phyloP scores from a whole-genome alignment of 2,888 invertebrate species.

The Plagodis dolabraria region DNA sequence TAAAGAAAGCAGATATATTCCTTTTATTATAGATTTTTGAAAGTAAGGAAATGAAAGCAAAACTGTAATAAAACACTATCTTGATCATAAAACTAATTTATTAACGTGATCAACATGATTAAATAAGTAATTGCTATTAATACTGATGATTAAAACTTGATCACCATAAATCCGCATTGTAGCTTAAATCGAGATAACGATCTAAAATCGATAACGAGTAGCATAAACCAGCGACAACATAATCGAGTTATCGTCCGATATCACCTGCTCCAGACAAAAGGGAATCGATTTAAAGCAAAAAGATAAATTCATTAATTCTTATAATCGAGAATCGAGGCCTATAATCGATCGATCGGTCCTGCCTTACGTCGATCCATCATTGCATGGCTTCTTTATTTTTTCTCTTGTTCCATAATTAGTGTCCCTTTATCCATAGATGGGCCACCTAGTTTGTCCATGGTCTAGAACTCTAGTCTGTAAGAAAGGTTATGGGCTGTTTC shows the following conservation, averaged over 20 bases:
- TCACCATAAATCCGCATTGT: constrained; percentile 15
- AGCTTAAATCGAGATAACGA: constrained; percentile 17
- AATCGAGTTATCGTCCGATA: constrained; percentile 43
- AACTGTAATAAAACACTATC: too few relatives aligned
- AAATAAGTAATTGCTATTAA: too few relatives aligned
- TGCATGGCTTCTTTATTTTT: constrained; percentile 40
- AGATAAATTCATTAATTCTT: constrained; percentile 65
- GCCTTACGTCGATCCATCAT: constrained; percentile 60
- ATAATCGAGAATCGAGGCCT: constrained; percentile 52
- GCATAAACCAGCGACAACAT: constrained; percentile 34
- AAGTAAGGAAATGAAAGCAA: too few relatives aligned
- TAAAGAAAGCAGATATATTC: too few relatives aligned
- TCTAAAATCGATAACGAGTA: constrained; percentile 22
- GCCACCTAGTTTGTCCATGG: constrained; percentile 44
- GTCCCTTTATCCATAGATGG: constrained; percentile 41
- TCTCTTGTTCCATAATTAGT: constrained; percentile 49
- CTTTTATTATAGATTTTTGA: too few relatives aligned
- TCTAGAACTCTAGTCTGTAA: constrained; percentile 5
- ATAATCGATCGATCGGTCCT: constrained; percentile 49
- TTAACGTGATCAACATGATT: too few relatives aligned
- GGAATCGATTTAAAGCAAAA: constrained; percentile 53
- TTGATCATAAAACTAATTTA: too few relatives aligned
- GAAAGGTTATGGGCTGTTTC: constrained; percentile 13
- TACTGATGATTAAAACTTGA: constrained; percentile 14
- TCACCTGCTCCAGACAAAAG: constrained; percentile 54